Percentiles rank a stretch among this genome's conserved stretches.
phyloP scores from a whole-genome alignment of 2,888 invertebrate species.

The Leptinotarsa peninsularis region DNA sequence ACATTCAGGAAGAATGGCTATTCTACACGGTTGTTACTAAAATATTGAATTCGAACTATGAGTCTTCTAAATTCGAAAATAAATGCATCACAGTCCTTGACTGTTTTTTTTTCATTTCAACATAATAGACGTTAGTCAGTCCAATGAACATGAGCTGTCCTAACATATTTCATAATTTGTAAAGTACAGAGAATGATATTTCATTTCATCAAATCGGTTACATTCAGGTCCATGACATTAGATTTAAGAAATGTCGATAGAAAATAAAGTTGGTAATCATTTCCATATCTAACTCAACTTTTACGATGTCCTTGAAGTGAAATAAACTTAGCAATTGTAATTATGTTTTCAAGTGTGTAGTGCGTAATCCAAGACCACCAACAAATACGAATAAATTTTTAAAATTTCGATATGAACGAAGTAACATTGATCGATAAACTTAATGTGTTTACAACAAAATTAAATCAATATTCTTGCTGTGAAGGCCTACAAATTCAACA shows the following conservation, averaged over 20 bases:
- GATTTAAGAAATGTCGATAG: background rate
- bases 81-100: too few relatives aligned
- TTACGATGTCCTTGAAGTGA: background rate
- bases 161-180: too few relatives aligned
- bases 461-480: slow-evolving; percentile 3
- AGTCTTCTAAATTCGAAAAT: too few relatives aligned
- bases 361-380: background rate
- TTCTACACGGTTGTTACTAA: too few relatives aligned
- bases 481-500: slow-evolving; percentile 12
- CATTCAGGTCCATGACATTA: too few relatives aligned
- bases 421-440: slow-evolving; percentile 5
- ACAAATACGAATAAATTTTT: background rate
- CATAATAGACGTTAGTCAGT: too few relatives aligned
- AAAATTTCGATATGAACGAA: background rate
- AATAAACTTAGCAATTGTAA: background rate
- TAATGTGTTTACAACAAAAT: background rate
- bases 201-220: too few relatives aligned
- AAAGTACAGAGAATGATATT: too few relatives aligned
- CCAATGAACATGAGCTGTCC: too few relatives aligned
- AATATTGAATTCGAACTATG: too few relatives aligned
- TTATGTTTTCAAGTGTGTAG: background rate
- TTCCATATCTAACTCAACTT: background rate
- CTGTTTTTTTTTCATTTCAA: too few relatives aligned
- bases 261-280: background rate
- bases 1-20: too few relatives aligned